Conservation (phyloP, 2,888 invertebrate species). For the Nephrotoma appendiculata region DNA sequence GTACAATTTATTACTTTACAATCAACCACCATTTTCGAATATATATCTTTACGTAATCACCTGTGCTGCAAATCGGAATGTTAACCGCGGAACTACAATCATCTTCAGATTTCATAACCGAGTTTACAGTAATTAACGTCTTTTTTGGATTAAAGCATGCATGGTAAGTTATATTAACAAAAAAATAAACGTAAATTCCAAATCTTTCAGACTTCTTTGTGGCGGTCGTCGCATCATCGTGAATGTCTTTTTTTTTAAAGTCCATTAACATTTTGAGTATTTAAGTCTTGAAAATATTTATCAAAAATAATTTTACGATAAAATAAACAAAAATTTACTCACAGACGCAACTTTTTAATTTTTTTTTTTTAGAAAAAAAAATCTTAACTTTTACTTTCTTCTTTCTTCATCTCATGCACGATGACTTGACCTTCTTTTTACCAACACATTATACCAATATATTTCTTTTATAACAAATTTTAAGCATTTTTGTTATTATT, state of each 20-base stretch:
- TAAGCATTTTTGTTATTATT: not conserved
- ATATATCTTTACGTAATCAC: too few relatives aligned
- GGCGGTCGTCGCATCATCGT: not conserved
- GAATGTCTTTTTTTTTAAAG: not conserved
- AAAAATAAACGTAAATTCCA: too few relatives aligned
- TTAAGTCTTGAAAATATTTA: not conserved
- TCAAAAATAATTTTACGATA: not conserved
- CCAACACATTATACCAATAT: not conserved
- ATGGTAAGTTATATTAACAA: too few relatives aligned
- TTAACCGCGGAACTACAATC: too few relatives aligned
- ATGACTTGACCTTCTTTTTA: not conserved
- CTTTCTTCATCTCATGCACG: not conserved
- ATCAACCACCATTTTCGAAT: too few relatives aligned
- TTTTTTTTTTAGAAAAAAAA: not conserved
- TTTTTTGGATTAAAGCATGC: too few relatives aligned
- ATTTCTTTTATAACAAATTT: not conserved
- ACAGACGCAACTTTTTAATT: not conserved
- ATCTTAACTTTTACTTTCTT: not conserved
- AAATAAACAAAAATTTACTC: not conserved
- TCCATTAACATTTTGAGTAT: not conserved
- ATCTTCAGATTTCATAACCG: too few relatives aligned
- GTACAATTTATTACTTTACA: too few relatives aligned
- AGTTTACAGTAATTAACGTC: too few relatives aligned
- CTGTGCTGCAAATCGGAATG: too few relatives aligned
- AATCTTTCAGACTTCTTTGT: not conserved